Base-by-base conservation (phyloP, 2,888 invertebrate species). In the Trichacis sp. region DNA sequence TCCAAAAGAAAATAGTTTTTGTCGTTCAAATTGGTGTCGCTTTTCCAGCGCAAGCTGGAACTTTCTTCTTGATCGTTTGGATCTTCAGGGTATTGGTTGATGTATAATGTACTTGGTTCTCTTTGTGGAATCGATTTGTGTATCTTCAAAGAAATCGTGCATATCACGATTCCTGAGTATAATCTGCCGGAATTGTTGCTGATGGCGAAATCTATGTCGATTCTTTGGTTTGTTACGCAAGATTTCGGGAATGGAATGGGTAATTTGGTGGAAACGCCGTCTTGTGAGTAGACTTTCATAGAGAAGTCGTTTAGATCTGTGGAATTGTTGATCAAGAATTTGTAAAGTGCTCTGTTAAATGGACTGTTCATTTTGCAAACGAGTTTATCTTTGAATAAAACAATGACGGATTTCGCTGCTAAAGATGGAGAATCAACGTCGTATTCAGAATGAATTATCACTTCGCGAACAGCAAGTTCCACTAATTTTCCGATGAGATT, bases 171-270 rank as follows among this genome's bases (percentile, higher is more conserved):
- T 4, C 84, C 84, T 2, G 79, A 75, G 14, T 78, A 64, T 14
- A 80, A 71, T 19, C 40, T 58, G 2, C 73, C 79, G 6, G 48
- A 58, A 3, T 17, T 48, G 33, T 75, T 74, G 3, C 64, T 54
- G 15, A 84, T 78, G 3, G 80, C 76, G 72, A 84, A 84, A 51
- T 83, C 82, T 5, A 80, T 77, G 38, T 81, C 76, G 1, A 76
- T 11, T 64, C 68, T 78, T 47, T 68, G 69, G 20, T 81, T 74
- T 30, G 62, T 76, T 0, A 77, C 65, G n/a, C 69, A 69, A 2
- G 72, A 69, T 33, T 72, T 77, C 1, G 84, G 84, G 38, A 84
- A 53, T 3, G 81, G 81, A 1, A 84, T 64, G 1, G 84, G 84
- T 3, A 84, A 52, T 9, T 68, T 69, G 18, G 75, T 76, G 9